These are phyloP conservation scores for Tetanocera ferruginea DNA, from an alignment of 2,888 invertebrate species.

Conservation along the genomic window DNA sequence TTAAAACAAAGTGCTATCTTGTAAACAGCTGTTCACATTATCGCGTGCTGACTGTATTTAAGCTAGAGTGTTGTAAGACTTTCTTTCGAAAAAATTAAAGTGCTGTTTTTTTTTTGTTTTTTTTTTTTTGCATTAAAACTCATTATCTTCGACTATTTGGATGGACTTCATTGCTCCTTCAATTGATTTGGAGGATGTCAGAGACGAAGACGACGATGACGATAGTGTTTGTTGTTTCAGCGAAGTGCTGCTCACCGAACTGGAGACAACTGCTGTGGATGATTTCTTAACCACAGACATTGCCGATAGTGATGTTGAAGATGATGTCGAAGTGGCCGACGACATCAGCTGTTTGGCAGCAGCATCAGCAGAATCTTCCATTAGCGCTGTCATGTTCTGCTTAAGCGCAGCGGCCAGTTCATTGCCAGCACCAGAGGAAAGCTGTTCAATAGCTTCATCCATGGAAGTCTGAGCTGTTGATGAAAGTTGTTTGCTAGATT, in stretches of 20 bases:
- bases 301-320: background rate
- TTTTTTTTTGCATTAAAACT: slow-evolving; percentile 9
- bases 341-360: background rate
- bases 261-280: slow-evolving; percentile 6
- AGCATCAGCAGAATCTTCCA: background rate
- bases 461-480: background rate
- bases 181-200: slow-evolving; percentile 23
- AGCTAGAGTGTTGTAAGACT: too few species aligned
- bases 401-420: background rate
- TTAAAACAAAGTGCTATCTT: background rate
- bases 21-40: too few species aligned
- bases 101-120: background rate
- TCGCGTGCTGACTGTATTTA: too few species aligned
- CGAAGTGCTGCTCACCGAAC: slow-evolving; percentile 29
- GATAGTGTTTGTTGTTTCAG: slow-evolving; percentile 10
- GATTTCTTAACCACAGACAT: slow-evolving; percentile 19
- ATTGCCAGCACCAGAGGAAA: background rate
- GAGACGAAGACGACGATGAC: slow-evolving; percentile 7
- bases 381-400: background rate
- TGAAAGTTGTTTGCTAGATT: background rate
- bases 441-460: background rate
- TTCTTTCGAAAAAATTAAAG: too few species aligned
- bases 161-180: slow-evolving; percentile 28
- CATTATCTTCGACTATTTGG: slow-evolving; percentile 32
- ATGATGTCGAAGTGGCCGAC: background rate